A percentile compares a stretch with the other conserved stretches of the same genome.
phyloP scores from a whole-genome alignment of 2,888 invertebrate species.

The Zelleria hepariella region DNA sequence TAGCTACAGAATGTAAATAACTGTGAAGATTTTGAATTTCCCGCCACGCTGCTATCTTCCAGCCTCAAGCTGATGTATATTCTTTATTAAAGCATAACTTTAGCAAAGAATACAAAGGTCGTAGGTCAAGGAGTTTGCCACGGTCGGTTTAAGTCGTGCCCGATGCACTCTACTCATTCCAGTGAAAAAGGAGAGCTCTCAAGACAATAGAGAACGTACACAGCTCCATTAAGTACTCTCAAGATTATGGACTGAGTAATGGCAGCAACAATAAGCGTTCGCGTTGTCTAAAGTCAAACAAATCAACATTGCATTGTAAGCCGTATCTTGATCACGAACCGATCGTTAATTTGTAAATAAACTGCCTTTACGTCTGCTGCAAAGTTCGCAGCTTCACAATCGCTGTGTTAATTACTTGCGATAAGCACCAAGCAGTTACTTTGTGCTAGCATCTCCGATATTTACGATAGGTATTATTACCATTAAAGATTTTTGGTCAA shows the following conservation, averaged over 20 bases:
- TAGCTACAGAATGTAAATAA: no score
- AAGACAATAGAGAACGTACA: not conserved
- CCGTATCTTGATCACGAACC: conserved; percentile 24
- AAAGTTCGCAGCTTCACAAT: conserved; percentile 16
- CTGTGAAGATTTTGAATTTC: no score
- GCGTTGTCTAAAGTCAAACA: not conserved
- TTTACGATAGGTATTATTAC: no score
- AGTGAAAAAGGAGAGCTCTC: not conserved
- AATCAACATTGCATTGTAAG: conserved; percentile 20
- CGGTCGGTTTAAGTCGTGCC: not conserved
- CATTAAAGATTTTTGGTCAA: no score
- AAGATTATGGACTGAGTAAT: not conserved
- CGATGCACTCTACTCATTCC: not conserved
- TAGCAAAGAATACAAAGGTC: no score
- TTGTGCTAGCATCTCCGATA: conserved; percentile 1
- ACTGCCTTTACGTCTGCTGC: conserved; percentile 7
- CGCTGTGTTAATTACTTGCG: conserved; percentile 22
- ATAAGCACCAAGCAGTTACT: not conserved
- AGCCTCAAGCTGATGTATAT: no score
- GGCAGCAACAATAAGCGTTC: not conserved
- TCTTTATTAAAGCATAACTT: no score
- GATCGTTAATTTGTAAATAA: conserved; percentile 28
- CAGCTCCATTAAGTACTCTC: not conserved
- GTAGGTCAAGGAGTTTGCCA: not conserved
- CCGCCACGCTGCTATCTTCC: no score